phyloP scores from a whole-genome alignment of 1,140 invertebrate genomes.

The Thalassaphorura encarpata region DNA sequence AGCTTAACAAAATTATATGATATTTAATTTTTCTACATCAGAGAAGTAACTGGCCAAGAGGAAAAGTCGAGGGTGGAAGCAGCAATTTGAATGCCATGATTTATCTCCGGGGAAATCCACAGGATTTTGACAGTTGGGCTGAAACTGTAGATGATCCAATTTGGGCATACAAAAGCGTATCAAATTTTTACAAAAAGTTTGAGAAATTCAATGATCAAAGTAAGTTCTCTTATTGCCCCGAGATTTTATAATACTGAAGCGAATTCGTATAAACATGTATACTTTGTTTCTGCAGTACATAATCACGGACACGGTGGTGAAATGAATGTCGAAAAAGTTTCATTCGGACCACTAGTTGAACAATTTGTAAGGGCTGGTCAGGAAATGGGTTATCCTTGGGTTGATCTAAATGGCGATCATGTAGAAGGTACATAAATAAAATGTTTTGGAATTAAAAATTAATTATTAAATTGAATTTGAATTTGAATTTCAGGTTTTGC shows the following conservation, averaged over 20 bases:
- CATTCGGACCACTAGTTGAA: not conserved
- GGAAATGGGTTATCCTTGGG: not conserved
- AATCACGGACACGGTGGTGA: conserved; percentile 3
- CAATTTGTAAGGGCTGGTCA: not conserved
- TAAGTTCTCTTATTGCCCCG: not conserved
- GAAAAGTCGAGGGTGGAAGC: conserved; percentile 44
- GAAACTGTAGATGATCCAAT: conserved; percentile 41
- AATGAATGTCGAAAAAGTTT: not conserved
- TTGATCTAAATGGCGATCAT: not conserved
- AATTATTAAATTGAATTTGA: not conserved
- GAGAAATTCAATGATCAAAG: conserved; percentile 36
- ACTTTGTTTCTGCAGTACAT: not conserved
- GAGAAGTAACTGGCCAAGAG: conserved; percentile 34
- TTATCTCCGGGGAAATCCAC: conserved; percentile 46
- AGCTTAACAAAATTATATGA: not conserved
- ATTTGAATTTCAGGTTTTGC: conserved; percentile 2
- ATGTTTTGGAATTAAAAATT: not conserved
- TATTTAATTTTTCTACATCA: not conserved
- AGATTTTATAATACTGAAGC: not conserved
- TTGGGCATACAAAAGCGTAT: conserved; percentile 55
- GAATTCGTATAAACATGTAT: not conserved
- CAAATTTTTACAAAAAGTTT: conserved; percentile 78
- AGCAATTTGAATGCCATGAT: conserved; percentile 50
- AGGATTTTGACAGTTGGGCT: conserved; percentile 50
- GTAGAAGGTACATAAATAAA: not conserved